Evolutionary conservation across 2,113 vertebrate species (phyloP).

Genomic region (Psophia crepitans): DNA sequence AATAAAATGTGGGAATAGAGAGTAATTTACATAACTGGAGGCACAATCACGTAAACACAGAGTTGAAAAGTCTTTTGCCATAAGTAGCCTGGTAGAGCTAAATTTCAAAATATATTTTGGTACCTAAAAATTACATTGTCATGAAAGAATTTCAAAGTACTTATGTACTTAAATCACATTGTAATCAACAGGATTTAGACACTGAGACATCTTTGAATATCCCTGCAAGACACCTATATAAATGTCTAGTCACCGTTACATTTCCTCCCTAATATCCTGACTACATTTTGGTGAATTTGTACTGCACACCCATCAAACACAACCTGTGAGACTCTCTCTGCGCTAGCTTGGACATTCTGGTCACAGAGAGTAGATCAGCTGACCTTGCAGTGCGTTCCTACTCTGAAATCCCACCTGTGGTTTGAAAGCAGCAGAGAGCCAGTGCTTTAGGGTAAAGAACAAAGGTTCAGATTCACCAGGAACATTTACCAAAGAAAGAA

Average conservation of each 20-base stretch:
- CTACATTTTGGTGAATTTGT: background rate
- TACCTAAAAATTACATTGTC: background rate
- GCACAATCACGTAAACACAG: background rate
- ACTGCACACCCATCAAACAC: background rate
- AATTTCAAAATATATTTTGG: background rate
- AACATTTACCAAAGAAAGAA: background rate
- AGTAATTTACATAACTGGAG: background rate
- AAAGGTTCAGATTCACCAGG: background rate
- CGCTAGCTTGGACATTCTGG: background rate
- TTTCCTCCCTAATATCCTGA: background rate
- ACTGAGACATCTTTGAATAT: background rate
- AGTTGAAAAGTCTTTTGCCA: background rate
- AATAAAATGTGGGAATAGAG: background rate
- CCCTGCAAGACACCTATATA: background rate
- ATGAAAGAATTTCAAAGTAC: background rate
- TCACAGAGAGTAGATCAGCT: background rate
- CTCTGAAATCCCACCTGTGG: fast-evolving
- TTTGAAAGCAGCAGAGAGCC: background rate
- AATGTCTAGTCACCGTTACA: background rate
- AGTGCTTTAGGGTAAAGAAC: background rate
- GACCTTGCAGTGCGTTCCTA: background rate
- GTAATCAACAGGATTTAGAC: background rate
- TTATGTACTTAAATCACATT: background rate
- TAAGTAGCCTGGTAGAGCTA: background rate
- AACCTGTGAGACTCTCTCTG: background rate